Evolutionary conservation across 2,888 invertebrate genomes (phyloP).

Genomic region (Eupsilia transversa): DNA sequence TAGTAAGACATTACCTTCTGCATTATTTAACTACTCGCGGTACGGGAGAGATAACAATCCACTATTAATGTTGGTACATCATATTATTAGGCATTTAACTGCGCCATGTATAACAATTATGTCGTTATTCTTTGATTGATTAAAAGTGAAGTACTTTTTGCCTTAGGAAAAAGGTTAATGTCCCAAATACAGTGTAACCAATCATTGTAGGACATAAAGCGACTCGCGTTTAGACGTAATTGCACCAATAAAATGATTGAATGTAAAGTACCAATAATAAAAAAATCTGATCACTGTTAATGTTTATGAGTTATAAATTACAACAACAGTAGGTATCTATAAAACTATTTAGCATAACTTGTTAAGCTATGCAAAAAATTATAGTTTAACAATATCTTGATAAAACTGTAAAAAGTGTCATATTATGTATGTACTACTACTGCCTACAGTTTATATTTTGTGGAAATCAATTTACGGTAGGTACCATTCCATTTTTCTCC

Average conservation of each 20-base stretch:
- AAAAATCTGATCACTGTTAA: slow-evolving; percentile 16
- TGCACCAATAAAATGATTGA: slow-evolving; percentile 44
- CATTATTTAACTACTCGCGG: not conserved
- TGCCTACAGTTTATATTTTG: not conserved
- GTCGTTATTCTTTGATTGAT: slow-evolving; percentile 20
- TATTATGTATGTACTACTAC: not conserved
- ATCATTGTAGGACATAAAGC: slow-evolving; percentile 53
- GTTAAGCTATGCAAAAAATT: not conserved
- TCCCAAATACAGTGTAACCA: slow-evolving; percentile 17
- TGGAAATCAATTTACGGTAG: not conserved
- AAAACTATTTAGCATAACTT: not conserved
- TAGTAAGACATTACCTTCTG: slow-evolving; percentile 25
- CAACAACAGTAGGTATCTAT: not conserved
- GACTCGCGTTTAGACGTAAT: slow-evolving; percentile 45
- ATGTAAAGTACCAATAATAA: slow-evolving; percentile 4
- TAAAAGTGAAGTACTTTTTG: slow-evolving; percentile 19
- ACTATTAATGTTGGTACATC: slow-evolving; percentile 1
- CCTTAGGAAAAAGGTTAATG: slow-evolving; percentile 47
- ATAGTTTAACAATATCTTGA: not conserved
- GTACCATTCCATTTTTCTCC: not conserved
- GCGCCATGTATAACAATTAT: slow-evolving; percentile 38
- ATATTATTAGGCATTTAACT: slow-evolving; percentile 6
- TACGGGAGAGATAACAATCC: not conserved
- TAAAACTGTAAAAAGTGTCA: not conserved
- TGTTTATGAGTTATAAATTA: not conserved